phyloP scores from a whole-genome alignment of 2,888 invertebrate species.

The Trichopoda pennipes region DNA sequence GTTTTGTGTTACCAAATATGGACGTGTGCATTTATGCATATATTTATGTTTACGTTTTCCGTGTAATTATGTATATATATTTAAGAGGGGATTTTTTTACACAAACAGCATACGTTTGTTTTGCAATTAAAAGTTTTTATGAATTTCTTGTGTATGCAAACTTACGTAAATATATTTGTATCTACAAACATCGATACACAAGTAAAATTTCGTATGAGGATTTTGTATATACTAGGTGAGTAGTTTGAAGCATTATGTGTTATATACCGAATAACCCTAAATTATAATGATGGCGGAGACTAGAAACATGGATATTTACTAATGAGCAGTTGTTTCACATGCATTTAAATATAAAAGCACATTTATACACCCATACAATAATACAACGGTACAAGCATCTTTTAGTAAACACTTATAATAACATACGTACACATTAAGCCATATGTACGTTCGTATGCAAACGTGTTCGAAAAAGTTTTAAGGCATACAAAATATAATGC shows the following conservation, averaged over 20 bases:
- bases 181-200: background rate
- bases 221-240: background rate
- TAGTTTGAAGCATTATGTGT: constrained; percentile 27
- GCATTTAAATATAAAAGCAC: constrained; percentile 19
- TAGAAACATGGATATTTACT: constrained; percentile 59
- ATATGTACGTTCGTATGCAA: background rate
- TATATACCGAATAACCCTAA: constrained; percentile 28
- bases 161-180: background rate
- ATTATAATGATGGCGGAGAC: constrained; percentile 45
- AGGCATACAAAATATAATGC: constrained; percentile 53
- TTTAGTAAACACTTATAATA: constrained; percentile 21
- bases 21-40: constrained; percentile 34
- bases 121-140: constrained; percentile 64
- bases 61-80: constrained; percentile 6
- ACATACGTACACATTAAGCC: background rate
- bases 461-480: constrained; percentile 23
- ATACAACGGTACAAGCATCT: background rate
- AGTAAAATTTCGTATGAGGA: background rate
- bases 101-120: constrained; percentile 55
- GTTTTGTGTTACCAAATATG: constrained; percentile 40
- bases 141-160: constrained; percentile 20
- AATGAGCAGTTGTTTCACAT: constrained; percentile 58
- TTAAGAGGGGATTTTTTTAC: constrained; percentile 2
- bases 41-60: constrained; percentile 15
- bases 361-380: too few relatives aligned